Conservation (phyloP, 2,888 invertebrate species). For the Cheilosia soror region DNA sequence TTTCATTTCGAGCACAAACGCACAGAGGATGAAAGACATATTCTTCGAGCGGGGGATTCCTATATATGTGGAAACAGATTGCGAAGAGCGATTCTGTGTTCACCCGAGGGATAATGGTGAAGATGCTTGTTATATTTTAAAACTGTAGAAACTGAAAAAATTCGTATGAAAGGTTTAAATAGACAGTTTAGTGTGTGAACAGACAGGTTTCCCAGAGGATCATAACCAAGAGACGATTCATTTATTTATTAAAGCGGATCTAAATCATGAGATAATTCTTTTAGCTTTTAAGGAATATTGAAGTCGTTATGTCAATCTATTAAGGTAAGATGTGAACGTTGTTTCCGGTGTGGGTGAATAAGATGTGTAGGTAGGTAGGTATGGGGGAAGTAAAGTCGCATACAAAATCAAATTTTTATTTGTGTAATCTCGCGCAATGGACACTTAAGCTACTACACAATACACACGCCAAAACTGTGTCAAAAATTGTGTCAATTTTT, state of each 20-base stretch:
- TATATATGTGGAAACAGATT: neutral
- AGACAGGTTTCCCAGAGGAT: constrained; percentile 37
- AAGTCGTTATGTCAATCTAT: neutral
- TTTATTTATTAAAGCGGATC: constrained; percentile 33
- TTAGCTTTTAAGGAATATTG: neutral
- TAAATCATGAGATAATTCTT: neutral
- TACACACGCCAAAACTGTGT: too few species aligned
- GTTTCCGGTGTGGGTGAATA: neutral
- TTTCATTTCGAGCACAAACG: constrained; percentile 44
- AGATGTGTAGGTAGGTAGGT: too few species aligned
- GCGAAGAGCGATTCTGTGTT: constrained; percentile 18
- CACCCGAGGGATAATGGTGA: constrained; percentile 35
- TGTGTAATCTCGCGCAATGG: too few species aligned
- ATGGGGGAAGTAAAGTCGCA: too few species aligned
- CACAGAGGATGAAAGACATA: constrained; percentile 5
- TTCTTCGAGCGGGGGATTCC: constrained; percentile 16
- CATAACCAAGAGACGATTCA: constrained; percentile 17
- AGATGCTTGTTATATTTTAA: constrained; percentile 60
- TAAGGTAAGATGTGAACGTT: neutral
- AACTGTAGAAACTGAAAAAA: constrained; percentile 29
- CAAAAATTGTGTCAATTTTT: too few species aligned
- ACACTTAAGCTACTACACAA: too few species aligned
- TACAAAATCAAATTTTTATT: too few species aligned
- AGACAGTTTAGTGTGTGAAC: constrained; percentile 16
- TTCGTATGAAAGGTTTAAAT: constrained; percentile 24